A percentile compares a stretch with the other conserved stretches of the same genome.
Evolutionary conservation across 37 sponge, comb jelly and placozoan genomes (phyloP).

Genomic region (Sycon ciliatum): DNA sequence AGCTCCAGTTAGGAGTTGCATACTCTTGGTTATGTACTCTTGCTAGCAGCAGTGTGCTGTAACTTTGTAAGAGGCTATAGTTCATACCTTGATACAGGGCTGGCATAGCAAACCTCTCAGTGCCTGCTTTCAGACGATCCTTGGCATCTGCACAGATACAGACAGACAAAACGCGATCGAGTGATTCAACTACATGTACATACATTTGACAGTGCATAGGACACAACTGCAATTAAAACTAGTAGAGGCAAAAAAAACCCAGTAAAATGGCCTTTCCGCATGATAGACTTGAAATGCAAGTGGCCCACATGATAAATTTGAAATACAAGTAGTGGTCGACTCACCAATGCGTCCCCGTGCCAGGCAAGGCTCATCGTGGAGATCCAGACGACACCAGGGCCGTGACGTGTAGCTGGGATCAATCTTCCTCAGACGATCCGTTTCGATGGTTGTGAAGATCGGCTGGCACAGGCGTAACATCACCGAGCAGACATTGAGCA

Average conservation of each 20-base stretch:
- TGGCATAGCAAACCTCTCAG: too few relatives aligned
- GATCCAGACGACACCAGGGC: conserved; percentile 47
- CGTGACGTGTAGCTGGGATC: conserved; percentile 37
- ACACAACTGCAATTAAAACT: neutral
- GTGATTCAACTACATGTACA: neutral
- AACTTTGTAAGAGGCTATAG: too few relatives aligned
- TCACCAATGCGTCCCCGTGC: conserved; percentile 39
- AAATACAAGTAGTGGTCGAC: neutral
- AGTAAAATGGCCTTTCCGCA: too few relatives aligned
- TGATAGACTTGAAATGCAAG: neutral
- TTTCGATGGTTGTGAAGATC: conserved; percentile 46
- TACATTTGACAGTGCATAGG: neutral
- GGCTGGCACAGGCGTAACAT: conserved; percentile 62
- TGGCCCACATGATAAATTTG: neutral
- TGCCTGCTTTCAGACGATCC: too few relatives aligned
- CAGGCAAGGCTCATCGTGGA: conserved; percentile 54
- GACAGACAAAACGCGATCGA: too few relatives aligned
- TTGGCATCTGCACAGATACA: too few relatives aligned
- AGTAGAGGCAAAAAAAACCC: neutral
- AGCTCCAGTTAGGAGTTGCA: too few relatives aligned
- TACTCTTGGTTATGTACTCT: too few relatives aligned
- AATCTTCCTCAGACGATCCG: conserved; percentile 48
- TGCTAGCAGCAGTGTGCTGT: too few relatives aligned
- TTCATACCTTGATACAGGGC: too few relatives aligned
- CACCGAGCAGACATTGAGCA: conserved; percentile 73